Evolutionary conservation across 92 coral and sea anemone genomes (phyloP), one percentile per base, ranked within the genome.

Genomic region (Chrysogorgia sp.): DNA sequence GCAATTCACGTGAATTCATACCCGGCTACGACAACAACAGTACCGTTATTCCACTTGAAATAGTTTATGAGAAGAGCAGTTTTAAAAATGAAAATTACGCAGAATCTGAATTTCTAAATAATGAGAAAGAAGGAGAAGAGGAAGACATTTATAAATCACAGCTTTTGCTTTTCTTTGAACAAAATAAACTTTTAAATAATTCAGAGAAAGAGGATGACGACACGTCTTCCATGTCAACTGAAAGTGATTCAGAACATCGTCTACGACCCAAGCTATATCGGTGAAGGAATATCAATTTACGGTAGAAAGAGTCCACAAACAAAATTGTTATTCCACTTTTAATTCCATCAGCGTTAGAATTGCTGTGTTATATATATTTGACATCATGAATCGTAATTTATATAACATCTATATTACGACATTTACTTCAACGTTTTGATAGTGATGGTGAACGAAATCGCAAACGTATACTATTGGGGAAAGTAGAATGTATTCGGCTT

Each of bases 101-200:
- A 34, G 65, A 72, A n/a, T 55, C 79, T 6, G 79, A 72, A 33
- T 72, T 72, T 41, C 34, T 72, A 10, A 34, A 58, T 9, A 64
- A 37, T 22, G 88, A 92, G 26, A 84, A 86, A 34, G 88, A 92
- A 31, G 86, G 90, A 35, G 97, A 88, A 28, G 96, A 88, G 30
- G 92, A 93, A 25, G 96, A 93, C 55, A 90, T 93, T 55, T 93
- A 93, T 80, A 93, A 93, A 47, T 81, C 90, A 47, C 97, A 93
- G 63, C 74, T 93, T 43, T 62, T 93, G 58, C 72, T 93, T 40
- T 93, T 93, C 79, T 76, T 93, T 20, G 90, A 90, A 82, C 97
- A 90, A 56, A 72, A 72, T 35, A 72, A 72, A 20, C 64, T 72
- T 34, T 31, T 72, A 34, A 72, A 72, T n/a, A 72, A 53, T 56